Conservation (phyloP, 92 coral and sea anemone species). For the Palythoa caribaeorum region DNA sequence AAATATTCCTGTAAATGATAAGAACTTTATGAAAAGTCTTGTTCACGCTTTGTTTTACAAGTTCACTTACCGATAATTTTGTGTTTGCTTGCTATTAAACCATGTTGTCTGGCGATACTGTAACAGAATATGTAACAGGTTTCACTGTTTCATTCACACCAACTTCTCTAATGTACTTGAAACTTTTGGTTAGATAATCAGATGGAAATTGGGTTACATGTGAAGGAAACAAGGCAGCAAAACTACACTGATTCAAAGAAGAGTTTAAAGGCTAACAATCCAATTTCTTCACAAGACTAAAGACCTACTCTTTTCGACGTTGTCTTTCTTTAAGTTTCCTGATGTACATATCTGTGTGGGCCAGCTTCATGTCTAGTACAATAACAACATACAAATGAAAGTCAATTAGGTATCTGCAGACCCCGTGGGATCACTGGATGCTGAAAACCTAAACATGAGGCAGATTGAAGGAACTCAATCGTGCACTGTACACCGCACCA, state of each 20-base stretch:
- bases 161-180: neutral
- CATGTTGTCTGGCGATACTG: constrained; percentile 96
- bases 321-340: constrained; percentile 95
- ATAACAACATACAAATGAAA: neutral
- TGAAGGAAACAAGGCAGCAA: neutral
- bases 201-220: too few relatives aligned
- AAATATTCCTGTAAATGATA: too few relatives aligned
- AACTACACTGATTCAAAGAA: neutral
- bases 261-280: neutral
- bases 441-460: too few relatives aligned
- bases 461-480: too few relatives aligned
- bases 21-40: too few relatives aligned
- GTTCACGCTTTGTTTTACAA: neutral
- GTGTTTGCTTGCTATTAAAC: constrained; percentile 97
- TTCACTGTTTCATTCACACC: neutral
- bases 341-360: constrained; percentile 90
- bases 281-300: neutral
- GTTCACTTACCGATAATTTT: constrained; percentile 79
- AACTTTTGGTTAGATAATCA: too few relatives aligned
- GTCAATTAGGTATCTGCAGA: neutral
- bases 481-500: too few relatives aligned
- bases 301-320: constrained; percentile 86
- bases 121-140: neutral
- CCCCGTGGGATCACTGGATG: too few relatives aligned
- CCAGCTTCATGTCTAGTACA: constrained; percentile 83